A percentile compares a stretch with the other conserved stretches of the same genome.
These are phyloP conservation scores for Meta bourneti DNA, from an alignment of 2,888 invertebrate genomes.

Conservation along the genomic window DNA sequence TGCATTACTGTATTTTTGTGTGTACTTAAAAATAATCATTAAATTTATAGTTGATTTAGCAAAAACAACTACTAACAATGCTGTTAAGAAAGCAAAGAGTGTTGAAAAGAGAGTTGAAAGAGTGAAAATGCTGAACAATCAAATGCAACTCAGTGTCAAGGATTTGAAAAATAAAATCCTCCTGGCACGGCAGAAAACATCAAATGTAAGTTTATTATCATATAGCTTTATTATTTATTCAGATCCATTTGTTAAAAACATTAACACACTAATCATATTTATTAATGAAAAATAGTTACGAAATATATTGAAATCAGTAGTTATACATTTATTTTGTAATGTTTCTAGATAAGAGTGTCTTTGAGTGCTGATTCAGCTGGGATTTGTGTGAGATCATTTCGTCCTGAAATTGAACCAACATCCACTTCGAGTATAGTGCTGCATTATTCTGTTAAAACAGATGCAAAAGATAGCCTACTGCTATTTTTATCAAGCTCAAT, in stretches of 20 bases:
- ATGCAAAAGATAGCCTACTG: constrained; percentile 86
- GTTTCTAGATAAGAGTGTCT: constrained; percentile 87
- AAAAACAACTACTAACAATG: constrained; percentile 74
- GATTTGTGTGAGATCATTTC: constrained; percentile 88
- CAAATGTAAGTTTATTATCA: constrained; percentile 85
- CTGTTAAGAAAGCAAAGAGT: constrained; percentile 76
- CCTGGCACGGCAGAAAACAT: constrained; percentile 90
- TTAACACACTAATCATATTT: background rate
- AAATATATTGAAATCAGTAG: background rate
- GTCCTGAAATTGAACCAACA: constrained; percentile 85
- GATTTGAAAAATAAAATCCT: constrained; percentile 87
- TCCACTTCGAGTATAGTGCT: constrained; percentile 87
- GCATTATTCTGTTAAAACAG: constrained; percentile 85
- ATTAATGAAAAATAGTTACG: background rate
- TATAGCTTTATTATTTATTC: background rate
- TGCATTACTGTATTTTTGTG: no score
- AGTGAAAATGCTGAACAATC: constrained; percentile 79
- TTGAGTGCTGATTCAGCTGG: constrained; percentile 85
- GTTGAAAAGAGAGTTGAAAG: constrained; percentile 78
- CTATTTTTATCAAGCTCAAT: constrained; percentile 85
- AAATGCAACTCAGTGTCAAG: constrained; percentile 85
- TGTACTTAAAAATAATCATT: background rate
- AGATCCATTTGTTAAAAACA: background rate
- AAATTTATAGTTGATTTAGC: constrained; percentile 74
- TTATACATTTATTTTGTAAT: background rate